Evolutionary conservation across 2,888 invertebrate species (phyloP).

Genomic region (Erynnis tages): DNA sequence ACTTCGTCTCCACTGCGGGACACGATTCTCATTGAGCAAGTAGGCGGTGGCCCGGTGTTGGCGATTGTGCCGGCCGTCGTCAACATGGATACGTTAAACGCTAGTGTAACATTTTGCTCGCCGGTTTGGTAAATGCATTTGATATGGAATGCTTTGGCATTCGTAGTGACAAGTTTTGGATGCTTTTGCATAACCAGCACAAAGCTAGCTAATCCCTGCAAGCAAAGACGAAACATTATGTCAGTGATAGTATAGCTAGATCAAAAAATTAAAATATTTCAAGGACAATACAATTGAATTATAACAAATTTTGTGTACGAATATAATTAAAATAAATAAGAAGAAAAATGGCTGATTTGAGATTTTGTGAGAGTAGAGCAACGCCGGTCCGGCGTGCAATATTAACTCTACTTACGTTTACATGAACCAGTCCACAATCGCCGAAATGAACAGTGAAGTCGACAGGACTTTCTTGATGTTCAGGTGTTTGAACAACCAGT

Average conservation of each 20-base stretch:
- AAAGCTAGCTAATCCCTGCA: slow-evolving; percentile 93
- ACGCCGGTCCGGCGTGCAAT: too few species aligned
- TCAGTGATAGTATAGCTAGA: not conserved
- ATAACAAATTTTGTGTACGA: not conserved
- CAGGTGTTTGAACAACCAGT: slow-evolving; percentile 88
- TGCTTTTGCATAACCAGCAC: slow-evolving; percentile 97
- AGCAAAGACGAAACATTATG: slow-evolving; percentile 30
- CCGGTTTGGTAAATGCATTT: slow-evolving; percentile 97
- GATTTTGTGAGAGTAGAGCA: too few species aligned
- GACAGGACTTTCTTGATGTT: slow-evolving; percentile 85
- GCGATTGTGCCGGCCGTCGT: slow-evolving; percentile 97
- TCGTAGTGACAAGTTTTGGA: slow-evolving; percentile 96
- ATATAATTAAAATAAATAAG: not conserved
- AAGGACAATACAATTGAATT: too few species aligned
- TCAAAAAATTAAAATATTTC: not conserved
- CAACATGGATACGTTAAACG: slow-evolving; percentile 97
- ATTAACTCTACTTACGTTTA: slow-evolving; percentile 85
- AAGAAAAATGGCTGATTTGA: too few species aligned
- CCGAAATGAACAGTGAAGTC: slow-evolving; percentile 95
- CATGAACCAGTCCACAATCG: slow-evolving; percentile 94
- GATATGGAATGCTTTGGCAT: slow-evolving; percentile 97
- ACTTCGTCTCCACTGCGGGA: slow-evolving; percentile 93
- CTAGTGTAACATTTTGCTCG: slow-evolving; percentile 94
- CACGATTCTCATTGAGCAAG: slow-evolving; percentile 95
- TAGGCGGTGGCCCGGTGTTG: slow-evolving; percentile 96